Percentiles rank a stretch among this genome's conserved stretches.
phyloP scores from a whole-genome alignment of 2,888 invertebrate species.

The Drosophila borealis region DNA sequence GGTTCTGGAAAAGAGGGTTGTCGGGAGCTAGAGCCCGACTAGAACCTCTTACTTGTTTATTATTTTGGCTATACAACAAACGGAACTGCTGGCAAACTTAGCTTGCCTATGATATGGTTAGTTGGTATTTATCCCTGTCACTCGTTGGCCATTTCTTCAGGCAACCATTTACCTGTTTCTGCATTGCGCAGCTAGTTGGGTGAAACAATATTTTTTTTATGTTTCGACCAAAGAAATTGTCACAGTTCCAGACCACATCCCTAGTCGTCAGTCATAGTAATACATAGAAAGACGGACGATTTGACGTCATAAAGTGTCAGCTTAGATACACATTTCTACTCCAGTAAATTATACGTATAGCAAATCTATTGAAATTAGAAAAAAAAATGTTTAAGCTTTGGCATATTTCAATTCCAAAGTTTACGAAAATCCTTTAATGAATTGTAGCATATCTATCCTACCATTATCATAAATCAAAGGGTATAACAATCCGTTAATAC shows the following conservation, averaged over 20 bases:
- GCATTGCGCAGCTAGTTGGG: slow-evolving; percentile 62
- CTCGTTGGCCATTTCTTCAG: too few relatives aligned
- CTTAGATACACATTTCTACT: slow-evolving; percentile 7
- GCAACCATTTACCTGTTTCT: slow-evolving; percentile 2
- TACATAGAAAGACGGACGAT: slow-evolving; percentile 39
- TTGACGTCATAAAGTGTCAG: slow-evolving; percentile 35
- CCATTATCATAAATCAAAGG: too few relatives aligned
- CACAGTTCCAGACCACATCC: slow-evolving; percentile 19
- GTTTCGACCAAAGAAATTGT: slow-evolving; percentile 27
- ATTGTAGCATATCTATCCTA: too few relatives aligned
- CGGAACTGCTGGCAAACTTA: slow-evolving; percentile 59
- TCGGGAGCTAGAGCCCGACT: too few relatives aligned
- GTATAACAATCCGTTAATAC: too few relatives aligned
- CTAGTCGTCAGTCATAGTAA: slow-evolving; percentile 36
- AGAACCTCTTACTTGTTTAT: slow-evolving; percentile 40
- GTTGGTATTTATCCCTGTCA: too few relatives aligned
- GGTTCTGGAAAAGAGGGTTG: too few relatives aligned
- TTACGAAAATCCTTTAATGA: too few relatives aligned
- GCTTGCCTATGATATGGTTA: slow-evolving; percentile 11
- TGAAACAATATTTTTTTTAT: slow-evolving; percentile 78
- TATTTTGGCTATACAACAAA: slow-evolving; percentile 40
- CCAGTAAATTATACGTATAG: background rate
- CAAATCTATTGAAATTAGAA: background rate
- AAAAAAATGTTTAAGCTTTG: background rate
- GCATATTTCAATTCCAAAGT: too few relatives aligned